phyloP scores from a whole-genome alignment of 2,797 vertebrate genomes.

The Carduelis carduelis region DNA sequence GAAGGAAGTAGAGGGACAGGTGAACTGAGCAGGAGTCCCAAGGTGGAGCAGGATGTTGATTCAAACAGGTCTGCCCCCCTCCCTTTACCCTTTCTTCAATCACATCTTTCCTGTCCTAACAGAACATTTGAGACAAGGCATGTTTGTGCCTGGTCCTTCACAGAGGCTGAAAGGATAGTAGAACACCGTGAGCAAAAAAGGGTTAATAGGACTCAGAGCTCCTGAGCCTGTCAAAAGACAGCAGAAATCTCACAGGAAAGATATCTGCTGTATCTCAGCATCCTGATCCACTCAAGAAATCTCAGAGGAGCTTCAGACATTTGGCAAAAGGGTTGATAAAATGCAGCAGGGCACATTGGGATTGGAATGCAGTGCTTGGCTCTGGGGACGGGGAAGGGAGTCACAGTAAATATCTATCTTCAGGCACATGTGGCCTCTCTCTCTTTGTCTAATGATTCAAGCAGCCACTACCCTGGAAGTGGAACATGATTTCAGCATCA shows the following conservation, averaged over 20 bases:
- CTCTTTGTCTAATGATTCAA: background rate
- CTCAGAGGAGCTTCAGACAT: background rate
- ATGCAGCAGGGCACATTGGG: background rate
- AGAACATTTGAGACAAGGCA: background rate
- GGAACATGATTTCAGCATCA: background rate
- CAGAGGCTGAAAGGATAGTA: background rate
- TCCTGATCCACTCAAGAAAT: background rate
- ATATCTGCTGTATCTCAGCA: background rate
- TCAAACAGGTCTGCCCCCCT: background rate
- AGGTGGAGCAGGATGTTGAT: background rate
- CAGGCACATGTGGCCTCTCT: background rate
- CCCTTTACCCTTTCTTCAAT: background rate
- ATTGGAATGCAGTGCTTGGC: background rate
- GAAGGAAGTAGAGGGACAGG: background rate
- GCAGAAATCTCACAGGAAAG: background rate
- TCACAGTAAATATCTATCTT: background rate
- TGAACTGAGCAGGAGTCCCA: background rate
- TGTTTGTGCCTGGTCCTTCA: background rate
- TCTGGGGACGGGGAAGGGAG: background rate
- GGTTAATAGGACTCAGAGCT: background rate
- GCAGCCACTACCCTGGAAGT: background rate
- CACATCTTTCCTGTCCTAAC: background rate
- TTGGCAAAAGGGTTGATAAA: constrained; percentile 1
- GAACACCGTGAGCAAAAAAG: background rate
- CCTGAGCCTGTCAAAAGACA: background rate